Evolutionary conservation across 2,888 invertebrate genomes (phyloP), one percentile per base, ranked within the genome.

Genomic region (Uropetala carovei): DNA sequence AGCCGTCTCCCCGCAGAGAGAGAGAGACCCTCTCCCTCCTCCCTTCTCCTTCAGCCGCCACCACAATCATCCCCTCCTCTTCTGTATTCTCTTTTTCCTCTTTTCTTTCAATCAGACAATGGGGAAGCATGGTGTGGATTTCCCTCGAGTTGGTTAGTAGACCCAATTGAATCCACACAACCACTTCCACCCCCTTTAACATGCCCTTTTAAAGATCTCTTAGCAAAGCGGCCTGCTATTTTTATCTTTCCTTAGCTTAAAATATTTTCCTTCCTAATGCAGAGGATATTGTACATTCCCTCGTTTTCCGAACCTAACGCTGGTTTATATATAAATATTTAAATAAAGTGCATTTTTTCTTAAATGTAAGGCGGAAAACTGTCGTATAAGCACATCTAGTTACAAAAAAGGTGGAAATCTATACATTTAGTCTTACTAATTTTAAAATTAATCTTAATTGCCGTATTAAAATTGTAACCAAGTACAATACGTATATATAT

Each of bases 121-220:
- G 89, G 8, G 56, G 56, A n/a, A 58, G 68, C 10, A 43, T 60
- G 22, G 64, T 30, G 64, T 43, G 68, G 64, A 64, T 89, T 43
- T 68, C 64, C 89, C n/a, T 9, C 30, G 86, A 43, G 64, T 13
- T 60, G 64, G n/a, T 68, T 27, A 14, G 60, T 16, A n/a, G n/a
- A 60, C 43, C 59, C 43, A 89, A 68, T 89, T 68, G 43, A 68
- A 56, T 64, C 64, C 89, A 9, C 30, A 11, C 16, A 89, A 89
- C 89, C 89, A 89, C 64, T 89, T 89, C 89, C 64, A 60, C 43
- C 11, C 11, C 64, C 64, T 30, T 27, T 82, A 9, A 22, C 85
- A 85, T n/a, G 58, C 60, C 86, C 27, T 75, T 75, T 75, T 75
- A 75, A 75, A 60, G 27, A 75, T 30, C 43, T 5, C 64, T 64